Evolutionary conservation across 2,888 invertebrate genomes (phyloP), one percentile per base, ranked within the genome.

Genomic region (Platycheirus albimanus): DNA sequence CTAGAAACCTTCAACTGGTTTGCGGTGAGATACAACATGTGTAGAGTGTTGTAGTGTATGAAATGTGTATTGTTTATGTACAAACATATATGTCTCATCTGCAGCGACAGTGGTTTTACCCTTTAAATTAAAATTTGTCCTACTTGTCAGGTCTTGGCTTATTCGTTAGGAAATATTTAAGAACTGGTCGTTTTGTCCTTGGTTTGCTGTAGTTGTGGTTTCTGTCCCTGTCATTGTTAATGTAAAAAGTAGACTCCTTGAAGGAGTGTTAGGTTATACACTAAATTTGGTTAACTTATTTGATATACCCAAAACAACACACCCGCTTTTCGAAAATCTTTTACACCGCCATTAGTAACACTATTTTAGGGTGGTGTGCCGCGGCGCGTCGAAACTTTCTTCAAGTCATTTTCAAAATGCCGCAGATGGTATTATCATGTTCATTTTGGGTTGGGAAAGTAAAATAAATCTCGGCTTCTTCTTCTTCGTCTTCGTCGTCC

Each of bases 351-450:
- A 49, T 47, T 8, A 58, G 58, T 58, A 13, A 41, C 38, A 38
- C 54, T 43, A 45, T 54, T 51, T 58, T 41, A 28, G 51, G 69
- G 20, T 33, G 63, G 52, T 49, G 38, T 45, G 38, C 51, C 58
- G 38, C 52, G 28, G 41, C 49, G 47, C 64, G 58, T 54, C 56
- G n/a, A 56, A 75, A 58, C 51, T 79, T 64, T 28, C 58, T 64
- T 28, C 58, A 66, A 80, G 70, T 71, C 70, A 76, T 75, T 80
- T 52, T 47, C 24, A 49, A 76, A 64, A 58, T 63, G 66, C 71
- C 71, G 41, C 81, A 76, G 81, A 81, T 81, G 76, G 66, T 70
- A 81, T 76, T 76, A 76, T 49, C 71, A 49, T 81, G 81, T 71
- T 63, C 76, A 66, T 58, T 71, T 41, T 47, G 74, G 51, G 58